Percentiles rank a stretch among this genome's conserved stretches.
Conservation (phyloP, 2,888 invertebrate species). For the Icerya purchasi region DNA sequence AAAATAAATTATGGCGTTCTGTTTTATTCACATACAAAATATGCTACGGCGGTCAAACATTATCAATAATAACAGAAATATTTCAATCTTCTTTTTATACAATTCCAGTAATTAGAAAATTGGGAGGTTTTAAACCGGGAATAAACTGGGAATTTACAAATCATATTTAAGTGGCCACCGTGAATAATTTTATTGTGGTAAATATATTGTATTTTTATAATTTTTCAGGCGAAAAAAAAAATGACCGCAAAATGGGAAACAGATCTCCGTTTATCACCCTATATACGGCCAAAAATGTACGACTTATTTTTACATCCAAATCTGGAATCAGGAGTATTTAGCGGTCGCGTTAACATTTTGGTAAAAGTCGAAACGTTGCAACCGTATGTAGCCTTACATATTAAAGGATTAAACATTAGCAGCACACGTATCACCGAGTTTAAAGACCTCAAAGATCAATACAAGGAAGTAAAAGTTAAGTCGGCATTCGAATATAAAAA, state of each 20-base stretch:
- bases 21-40: too few relatives aligned
- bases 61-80: too few relatives aligned
- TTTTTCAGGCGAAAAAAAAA: not conserved
- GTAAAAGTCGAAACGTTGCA: conserved; percentile 28
- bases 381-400: conserved; percentile 35
- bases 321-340: conserved; percentile 32
- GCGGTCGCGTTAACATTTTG: conserved; percentile 33
- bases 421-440: conserved; percentile 23
- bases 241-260: not conserved
- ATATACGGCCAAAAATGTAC: conserved; percentile 40
- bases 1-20: too few relatives aligned
- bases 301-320: conserved; percentile 44
- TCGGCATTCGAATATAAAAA: conserved; percentile 23
- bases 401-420: conserved; percentile 34
- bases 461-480: conserved; percentile 25
- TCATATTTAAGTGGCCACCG: too few relatives aligned
- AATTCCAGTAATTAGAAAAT: too few relatives aligned
- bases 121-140: too few relatives aligned
- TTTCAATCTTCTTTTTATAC: too few relatives aligned
- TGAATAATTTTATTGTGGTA: too few relatives aligned
- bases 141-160: too few relatives aligned
- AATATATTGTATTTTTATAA: too few relatives aligned
- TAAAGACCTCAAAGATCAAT: conserved; percentile 17
- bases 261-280: conserved; percentile 26
- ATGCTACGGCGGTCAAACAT: too few relatives aligned